These are phyloP conservation scores for Hymenochirus boettgeri DNA, from an alignment of 2,113 vertebrate species.

Conservation along the genomic window DNA sequence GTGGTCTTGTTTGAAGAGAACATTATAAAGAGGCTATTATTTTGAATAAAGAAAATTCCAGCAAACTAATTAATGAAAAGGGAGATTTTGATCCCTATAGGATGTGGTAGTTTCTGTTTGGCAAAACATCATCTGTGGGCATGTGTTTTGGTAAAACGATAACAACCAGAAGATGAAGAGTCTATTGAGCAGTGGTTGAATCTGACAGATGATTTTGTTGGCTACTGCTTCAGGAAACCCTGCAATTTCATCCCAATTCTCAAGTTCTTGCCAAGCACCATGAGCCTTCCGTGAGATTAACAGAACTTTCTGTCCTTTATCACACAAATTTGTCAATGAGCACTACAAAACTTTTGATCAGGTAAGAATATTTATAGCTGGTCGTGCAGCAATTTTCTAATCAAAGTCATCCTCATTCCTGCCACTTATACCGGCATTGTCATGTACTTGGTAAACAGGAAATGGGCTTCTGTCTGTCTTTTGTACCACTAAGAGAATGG, in stretches of 20 bases:
- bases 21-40: constrained; percentile 65
- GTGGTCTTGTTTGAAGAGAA: constrained; percentile 70
- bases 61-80: constrained; percentile 52
- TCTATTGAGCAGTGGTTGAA: constrained; percentile 68
- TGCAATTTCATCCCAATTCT: constrained; percentile 79
- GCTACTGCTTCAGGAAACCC: constrained; percentile 63
- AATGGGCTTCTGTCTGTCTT: no score
- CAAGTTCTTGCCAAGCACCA: constrained; percentile 67
- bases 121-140: constrained; percentile 81
- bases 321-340: constrained; percentile 66
- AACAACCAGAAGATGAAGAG: constrained; percentile 67
- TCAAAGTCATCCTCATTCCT: no score
- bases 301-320: constrained; percentile 54
- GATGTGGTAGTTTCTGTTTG: constrained; percentile 76
- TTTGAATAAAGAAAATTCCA: constrained; percentile 61
- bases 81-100: constrained; percentile 74
- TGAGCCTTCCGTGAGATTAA: constrained; percentile 71
- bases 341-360: constrained; percentile 71
- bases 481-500: no score
- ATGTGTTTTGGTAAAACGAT: constrained; percentile 81
- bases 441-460: no score
- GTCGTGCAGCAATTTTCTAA: no score
- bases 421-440: no score
- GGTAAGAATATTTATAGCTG: no score
- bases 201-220: constrained; percentile 65